A percentile compares a stretch with the other conserved stretches of the same genome.
phyloP scores from a whole-genome alignment of 2,797 vertebrate species.

The Pseudochromis fuscus region DNA sequence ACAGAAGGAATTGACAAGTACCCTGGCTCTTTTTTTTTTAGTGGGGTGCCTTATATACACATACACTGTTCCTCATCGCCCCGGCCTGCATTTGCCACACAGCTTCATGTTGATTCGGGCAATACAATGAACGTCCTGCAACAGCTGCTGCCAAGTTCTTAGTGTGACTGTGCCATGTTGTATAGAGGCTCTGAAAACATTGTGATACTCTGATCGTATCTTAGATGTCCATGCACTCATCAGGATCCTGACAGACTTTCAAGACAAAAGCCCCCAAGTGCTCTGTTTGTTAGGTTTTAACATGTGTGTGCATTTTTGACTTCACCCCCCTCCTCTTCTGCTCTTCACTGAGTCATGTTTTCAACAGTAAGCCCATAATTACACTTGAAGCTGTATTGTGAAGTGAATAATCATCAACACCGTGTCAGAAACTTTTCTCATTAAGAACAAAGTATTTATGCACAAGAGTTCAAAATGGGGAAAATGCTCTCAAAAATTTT shows the following conservation, averaged over 20 bases:
- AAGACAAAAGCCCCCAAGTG: constrained; percentile 4
- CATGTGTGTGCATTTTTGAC: constrained; percentile 62
- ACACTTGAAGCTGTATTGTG: constrained; percentile 40
- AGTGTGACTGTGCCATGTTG: constrained; percentile 69
- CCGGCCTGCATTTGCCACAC: constrained; percentile 21
- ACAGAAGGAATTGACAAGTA: constrained; percentile 72
- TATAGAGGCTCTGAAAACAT: constrained; percentile 63
- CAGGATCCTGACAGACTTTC: constrained; percentile 55
- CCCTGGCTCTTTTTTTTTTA: constrained; percentile 67
- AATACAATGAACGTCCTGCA: constrained; percentile 68
- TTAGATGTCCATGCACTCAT: constrained; percentile 53
- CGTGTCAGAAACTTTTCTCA: constrained; percentile 41
- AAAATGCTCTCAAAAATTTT: constrained; percentile 99
- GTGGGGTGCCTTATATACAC: constrained; percentile 46
- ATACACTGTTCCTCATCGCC: constrained; percentile 10
- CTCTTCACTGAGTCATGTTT: constrained; percentile 63
- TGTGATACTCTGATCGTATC: constrained; percentile 69
- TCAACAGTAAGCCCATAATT: constrained; percentile 49
- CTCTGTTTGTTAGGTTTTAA: constrained; percentile 35
- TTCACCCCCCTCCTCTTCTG: constrained; percentile 5
- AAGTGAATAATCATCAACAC: constrained; percentile 33
- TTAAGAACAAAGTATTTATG: constrained; percentile 83
- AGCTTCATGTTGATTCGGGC: constrained; percentile 34
- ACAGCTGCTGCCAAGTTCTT: constrained; percentile 69
- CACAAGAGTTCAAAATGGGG: constrained; percentile 91